Conservation (phyloP, 2,113 vertebrate genomes). For the Salvelinus fontinalis region DNA sequence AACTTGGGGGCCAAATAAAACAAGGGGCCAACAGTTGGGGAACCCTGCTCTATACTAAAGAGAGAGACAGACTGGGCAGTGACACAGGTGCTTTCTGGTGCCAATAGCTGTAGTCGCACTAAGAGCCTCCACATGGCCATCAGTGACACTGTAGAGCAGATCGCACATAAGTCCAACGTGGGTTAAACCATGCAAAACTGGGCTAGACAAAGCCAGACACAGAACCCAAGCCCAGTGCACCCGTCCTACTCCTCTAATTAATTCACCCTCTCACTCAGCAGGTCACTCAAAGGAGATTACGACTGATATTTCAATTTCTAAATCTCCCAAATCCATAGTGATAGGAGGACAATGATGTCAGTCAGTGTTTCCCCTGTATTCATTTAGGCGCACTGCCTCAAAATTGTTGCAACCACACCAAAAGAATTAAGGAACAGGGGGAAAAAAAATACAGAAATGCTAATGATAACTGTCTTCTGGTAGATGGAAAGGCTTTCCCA, state of each 20-base stretch:
- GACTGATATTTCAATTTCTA: slow-evolving; percentile 6
- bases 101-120: slow-evolving; percentile 50
- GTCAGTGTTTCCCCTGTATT: background rate
- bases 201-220: slow-evolving; percentile 18
- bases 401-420: too few species aligned
- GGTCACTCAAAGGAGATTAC: slow-evolving; percentile 16
- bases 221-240: background rate
- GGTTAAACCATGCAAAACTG: slow-evolving; percentile 22
- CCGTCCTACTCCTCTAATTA: slow-evolving; percentile 1
- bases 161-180: slow-evolving; percentile 26
- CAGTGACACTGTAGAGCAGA: slow-evolving; percentile 42
- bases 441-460: too few species aligned
- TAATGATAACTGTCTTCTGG: too few species aligned
- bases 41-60: too few species aligned
- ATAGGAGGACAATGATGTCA: slow-evolving; percentile 25
- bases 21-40: too few species aligned
- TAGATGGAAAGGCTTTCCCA: too few species aligned
- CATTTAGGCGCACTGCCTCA: too few species aligned
- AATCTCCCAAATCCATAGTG: slow-evolving; percentile 14
- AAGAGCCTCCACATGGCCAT: slow-evolving; percentile 44
- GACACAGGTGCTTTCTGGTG: slow-evolving; percentile 13
- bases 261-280: slow-evolving; percentile 10
- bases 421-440: too few species aligned
- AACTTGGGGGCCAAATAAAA: too few species aligned
- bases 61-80: background rate